phyloP scores from a whole-genome alignment of 1,140 invertebrate species.

The Leptopilina clavipes region DNA sequence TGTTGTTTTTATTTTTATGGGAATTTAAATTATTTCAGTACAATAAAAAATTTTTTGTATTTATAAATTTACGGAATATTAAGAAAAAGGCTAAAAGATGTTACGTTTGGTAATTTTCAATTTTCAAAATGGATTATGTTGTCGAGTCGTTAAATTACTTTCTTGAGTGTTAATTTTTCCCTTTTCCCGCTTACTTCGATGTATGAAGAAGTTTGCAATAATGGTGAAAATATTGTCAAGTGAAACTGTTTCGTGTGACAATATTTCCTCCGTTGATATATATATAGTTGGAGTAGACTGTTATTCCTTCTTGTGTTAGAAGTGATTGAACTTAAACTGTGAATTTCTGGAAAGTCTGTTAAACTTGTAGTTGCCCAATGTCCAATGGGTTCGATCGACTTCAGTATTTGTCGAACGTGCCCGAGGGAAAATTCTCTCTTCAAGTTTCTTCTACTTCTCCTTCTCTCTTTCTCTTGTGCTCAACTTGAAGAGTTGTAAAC shows the following conservation, averaged over 20 bases:
- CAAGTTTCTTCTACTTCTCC: not conserved
- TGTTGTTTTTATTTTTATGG: too few species aligned
- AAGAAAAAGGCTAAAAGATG: too few species aligned
- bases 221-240: too few species aligned
- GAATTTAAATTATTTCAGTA: too few species aligned
- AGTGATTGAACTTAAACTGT: constrained; percentile 27
- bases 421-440: constrained; percentile 15
- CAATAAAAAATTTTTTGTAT: too few species aligned
- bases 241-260: not conserved
- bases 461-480: not conserved
- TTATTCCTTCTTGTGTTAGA: constrained; percentile 26
- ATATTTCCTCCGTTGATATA: constrained; percentile 7
- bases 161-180: not conserved
- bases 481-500: constrained; percentile 14
- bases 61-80: too few species aligned
- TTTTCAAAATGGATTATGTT: not conserved
- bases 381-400: constrained; percentile 19
- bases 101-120: too few species aligned
- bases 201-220: not conserved
- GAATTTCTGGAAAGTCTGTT: constrained; percentile 23
- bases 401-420: constrained; percentile 18
- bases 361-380: constrained; percentile 15
- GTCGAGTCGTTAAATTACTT: not conserved
- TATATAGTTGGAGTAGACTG: constrained; percentile 2
- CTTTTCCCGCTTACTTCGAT: not conserved